Base-by-base conservation (phyloP, 2,797 vertebrate genomes). In the Acipenser ruthenus region DNA sequence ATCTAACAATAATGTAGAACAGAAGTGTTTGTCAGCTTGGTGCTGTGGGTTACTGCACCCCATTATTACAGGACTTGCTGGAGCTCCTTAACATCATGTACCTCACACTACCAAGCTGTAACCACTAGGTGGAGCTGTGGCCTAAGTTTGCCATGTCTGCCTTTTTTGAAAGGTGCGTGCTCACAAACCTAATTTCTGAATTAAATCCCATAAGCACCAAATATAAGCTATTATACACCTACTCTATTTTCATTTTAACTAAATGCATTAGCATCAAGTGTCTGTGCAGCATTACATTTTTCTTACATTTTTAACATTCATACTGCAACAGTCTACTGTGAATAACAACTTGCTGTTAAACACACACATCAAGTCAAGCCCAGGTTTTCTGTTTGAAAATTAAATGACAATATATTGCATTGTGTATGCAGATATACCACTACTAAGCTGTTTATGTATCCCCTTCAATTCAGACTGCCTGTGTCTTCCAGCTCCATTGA, bases 41-140 rank as follows among this genome's bases (percentile, higher is more conserved):
- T n/a, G n/a, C n/a, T n/a, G 4, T 51, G 50, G 51, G 47, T 37
- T 37, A 37, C 37, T 5, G 37, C 37, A 37, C 37, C 5, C 37
- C 37, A 37, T 37, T 37, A 37, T 37, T 37, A 5, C 37, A 37
- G 37, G 37, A 4, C 37, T 37, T 37, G 37, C 37, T 37, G 37
- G 5, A 5, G 37, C 37, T 37, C 8, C 23, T 65, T 15, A n/a
- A 51, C 13, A 8, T 7, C 13, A 5, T n/a, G 64, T 50, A 12
- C 23, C 13, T 60, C 23, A 58, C 8, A 67, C 18, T 61, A 9
- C 13, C 12, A 8, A 56, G 48, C 15, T 51, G 48, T 47, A 13
- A 60, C 65, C 65, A 67, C 58, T 67, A 61, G 65, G 65, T 56
- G 65, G 60, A 61, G 65, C 60, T 67, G 65, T 67, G 58, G 65